Conservation (phyloP, 2,797 vertebrate genomes). For the Nannoperca australis region DNA sequence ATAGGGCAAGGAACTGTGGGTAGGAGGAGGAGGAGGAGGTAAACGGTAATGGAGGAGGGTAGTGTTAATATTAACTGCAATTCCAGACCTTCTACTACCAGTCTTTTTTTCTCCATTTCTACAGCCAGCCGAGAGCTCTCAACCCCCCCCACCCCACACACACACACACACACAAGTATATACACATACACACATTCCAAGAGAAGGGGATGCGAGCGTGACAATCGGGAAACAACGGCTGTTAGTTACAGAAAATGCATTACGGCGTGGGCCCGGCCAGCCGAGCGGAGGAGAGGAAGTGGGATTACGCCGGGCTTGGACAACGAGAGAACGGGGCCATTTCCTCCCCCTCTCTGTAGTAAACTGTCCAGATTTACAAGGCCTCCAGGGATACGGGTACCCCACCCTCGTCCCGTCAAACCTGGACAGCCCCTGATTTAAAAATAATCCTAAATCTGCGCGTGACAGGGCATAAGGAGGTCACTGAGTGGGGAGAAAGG, state of each 20-base stretch:
- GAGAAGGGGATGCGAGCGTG: slow-evolving; percentile 96
- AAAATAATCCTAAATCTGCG: slow-evolving; percentile 93
- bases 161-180: slow-evolving; percentile 42
- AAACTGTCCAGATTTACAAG: slow-evolving; percentile 99
- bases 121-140: slow-evolving; percentile 49
- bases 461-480: slow-evolving; percentile 83
- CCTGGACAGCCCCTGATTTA: slow-evolving; percentile 89
- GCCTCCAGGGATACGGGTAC: slow-evolving; percentile 88
- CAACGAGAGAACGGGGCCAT: slow-evolving; percentile 84
- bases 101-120: slow-evolving; percentile 38
- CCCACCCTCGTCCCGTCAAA: slow-evolving; percentile 84
- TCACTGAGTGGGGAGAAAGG: slow-evolving; percentile 55
- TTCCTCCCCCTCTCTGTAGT: slow-evolving; percentile 86
- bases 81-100: slow-evolving; percentile 88
- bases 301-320: slow-evolving; percentile 92
- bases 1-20: slow-evolving; percentile 43
- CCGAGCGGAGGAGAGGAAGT: slow-evolving; percentile 95
- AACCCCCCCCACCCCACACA: slow-evolving; percentile 63
- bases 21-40: slow-evolving; percentile 46
- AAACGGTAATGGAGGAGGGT: slow-evolving; percentile 58
- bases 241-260: slow-evolving; percentile 99
- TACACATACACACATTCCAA: slow-evolving; percentile 89
- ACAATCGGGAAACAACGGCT: slow-evolving; percentile 99
- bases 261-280: slow-evolving; percentile 91
- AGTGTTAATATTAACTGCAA: slow-evolving; percentile 89